A percentile compares a stretch with the other conserved stretches of the same genome.
phyloP scores from a whole-genome alignment of 2,113 vertebrate genomes.

The Bolborhynchus lineola region DNA sequence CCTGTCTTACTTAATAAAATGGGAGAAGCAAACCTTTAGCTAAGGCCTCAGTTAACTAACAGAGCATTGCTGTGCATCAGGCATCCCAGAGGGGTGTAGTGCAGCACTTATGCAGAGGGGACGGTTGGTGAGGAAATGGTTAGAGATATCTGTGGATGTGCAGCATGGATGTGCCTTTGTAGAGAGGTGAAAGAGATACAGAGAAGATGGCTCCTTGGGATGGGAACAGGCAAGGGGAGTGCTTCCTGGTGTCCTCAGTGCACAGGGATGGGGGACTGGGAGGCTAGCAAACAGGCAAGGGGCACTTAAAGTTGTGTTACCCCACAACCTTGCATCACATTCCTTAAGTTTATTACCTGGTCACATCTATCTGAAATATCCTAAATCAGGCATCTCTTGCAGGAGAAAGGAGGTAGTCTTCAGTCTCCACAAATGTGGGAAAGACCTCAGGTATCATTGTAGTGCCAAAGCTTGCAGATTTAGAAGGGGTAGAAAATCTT shows the following conservation, averaged over 20 bases:
- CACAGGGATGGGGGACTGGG: accelerated
- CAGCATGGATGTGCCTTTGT: not conserved
- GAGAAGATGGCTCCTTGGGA: not conserved
- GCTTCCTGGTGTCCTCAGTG: not conserved
- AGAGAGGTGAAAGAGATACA: not conserved
- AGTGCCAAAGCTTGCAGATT: not conserved
- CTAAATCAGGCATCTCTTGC: not conserved
- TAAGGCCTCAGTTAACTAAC: not conserved
- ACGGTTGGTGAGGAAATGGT: not conserved
- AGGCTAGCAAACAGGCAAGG: accelerated
- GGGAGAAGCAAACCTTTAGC: not conserved
- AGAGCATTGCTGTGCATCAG: not conserved
- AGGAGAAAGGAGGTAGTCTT: not conserved
- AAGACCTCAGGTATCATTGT: not conserved
- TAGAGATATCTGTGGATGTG: not conserved
- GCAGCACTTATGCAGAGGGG: not conserved
- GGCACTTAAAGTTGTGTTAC: not conserved
- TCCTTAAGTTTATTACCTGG: not conserved
- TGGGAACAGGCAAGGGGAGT: no score
- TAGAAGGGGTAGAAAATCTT: not conserved
- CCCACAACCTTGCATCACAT: not conserved
- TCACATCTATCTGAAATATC: not conserved
- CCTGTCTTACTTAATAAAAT: not conserved
- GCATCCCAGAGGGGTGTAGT: not conserved
- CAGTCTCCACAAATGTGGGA: not conserved